Evolutionary conservation across 2,888 invertebrate species (phyloP), one percentile per base, ranked within the genome.

Genomic region (Coelinius sp.): DNA sequence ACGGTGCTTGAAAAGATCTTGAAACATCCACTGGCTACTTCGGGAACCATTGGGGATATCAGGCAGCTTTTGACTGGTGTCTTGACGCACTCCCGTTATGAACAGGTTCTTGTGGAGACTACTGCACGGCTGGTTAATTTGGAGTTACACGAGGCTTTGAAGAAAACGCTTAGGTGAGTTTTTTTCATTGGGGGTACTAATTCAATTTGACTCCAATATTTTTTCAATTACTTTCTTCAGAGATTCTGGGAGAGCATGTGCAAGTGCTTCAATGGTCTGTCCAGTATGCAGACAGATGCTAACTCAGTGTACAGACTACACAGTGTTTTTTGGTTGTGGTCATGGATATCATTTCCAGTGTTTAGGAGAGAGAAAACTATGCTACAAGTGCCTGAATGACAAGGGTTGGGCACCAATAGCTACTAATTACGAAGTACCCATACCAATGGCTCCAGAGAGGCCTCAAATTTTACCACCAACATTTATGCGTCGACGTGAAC

Each of bases 21-120:
- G 81, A 89, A 89, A 74, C 86, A 87, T 77, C 83, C 90, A 81
- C 44, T 89, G 81, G 80, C 89, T 81, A 82, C 90, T 71, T 88
- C 89, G 75, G 90, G 90, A 24, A 91, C 90, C 75, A 92, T 92
- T 81, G 92, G 92, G 22, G 92, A 92, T 83, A 90, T 92, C 73
- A 90, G 91, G 78, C 89, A 89, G 76, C 86, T 92, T 46, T 81
- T 92, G 41, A 88, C 90, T 86, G 92, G 92, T 67, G 94, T 95
- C 90, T 88, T 95, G 75, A 92, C 92, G 17, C 94, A 94, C 80
- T 94, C 94, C 74, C 91, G 91, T 38, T 94, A 94, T 82, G 94
- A 95, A 84, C 92, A 93, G 82, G 91, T 93, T 59, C 89, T 94
- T 80, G 89, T 94, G 78, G 90, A 91, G 77, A 92, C 92, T 0